Evolutionary conservation across 2,113 vertebrate species (phyloP), one percentile per base, ranked within the genome.

Genomic region (Chinchilla lanigera): DNA sequence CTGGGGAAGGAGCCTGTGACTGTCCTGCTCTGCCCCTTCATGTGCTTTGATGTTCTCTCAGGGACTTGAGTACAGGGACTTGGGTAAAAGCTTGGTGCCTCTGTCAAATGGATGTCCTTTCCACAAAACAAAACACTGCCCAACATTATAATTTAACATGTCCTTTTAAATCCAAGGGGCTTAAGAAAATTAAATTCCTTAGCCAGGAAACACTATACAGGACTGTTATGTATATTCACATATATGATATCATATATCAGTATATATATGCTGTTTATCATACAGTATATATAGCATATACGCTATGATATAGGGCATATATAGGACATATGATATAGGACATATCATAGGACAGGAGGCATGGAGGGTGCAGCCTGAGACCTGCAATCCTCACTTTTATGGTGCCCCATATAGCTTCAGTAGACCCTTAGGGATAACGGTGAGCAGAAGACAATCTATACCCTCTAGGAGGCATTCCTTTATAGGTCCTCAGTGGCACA

Each of bases 171-270:
- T 41, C 33, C 38, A 85, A 38, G 54, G 89, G 19, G 30, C 28
- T 81, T 69, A 82, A 86, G 69, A 50, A 87, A 94, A 89, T 44
- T 26, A 94, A 92, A 47, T 35, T 84, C 26, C 47, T 85, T 78
- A 88, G 26, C 44, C n/a, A 78, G 58, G 71, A 93, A 90, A 86
- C 20, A 83, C 26, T 24, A 44, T 60, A 61, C 38, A 81, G 78
- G 35, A n/a, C 1, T 69, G 12, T 38, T 16, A 54, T n/a, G 33
- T 54, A 54, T 19, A 69, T 61, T 84, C n/a, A 44, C 17, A 16
- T 84, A 14, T 38, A 38, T 22, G 17, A 35, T 7, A 38, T 24
- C 50, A 81, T 12, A 22, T 80, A 35, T 50, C 78, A 80, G 2
- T n/a, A 83, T 38, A 41, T 26, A 14, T 14, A 6, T 50, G 30